Base-by-base conservation (phyloP, 2,888 invertebrate species). In the Lutraria lutraria region DNA sequence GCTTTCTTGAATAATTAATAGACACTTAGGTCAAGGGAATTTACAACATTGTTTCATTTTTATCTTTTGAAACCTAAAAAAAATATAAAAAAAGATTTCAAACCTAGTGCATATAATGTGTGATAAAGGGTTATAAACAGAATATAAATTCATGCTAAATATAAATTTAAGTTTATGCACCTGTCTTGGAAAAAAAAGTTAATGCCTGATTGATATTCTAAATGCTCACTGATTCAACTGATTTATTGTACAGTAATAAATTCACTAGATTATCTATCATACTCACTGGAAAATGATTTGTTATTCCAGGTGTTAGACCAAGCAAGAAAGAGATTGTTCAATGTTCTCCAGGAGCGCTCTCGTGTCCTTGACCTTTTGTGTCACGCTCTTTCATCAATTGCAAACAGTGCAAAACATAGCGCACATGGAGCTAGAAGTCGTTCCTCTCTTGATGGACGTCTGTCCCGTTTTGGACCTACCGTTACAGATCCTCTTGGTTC, bases 291-390 rank as follows among this genome's bases (percentile, higher is more conserved):
- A 43, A 43, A 43, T 4, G 8, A 43, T 4, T 3, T 81, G 1
- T 52, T 31, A 83, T 83, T 86, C 89, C 91, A 96, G 96, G 88
- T 90, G 52, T 92, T 96, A 81, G 96, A 96, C 92, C 92, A 91
- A 31, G 95, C 96, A n/a, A 93, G 96, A 21, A 93, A 94, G 86
- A 93, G 96, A 31, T 92, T 96, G 34, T 94, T 95, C 82, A 95
- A 95, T 85, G 94, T 94, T 19, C 93, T 96, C 21, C 96, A 96
- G 84, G 96, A 96, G 90, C 91, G 96, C 25, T 94, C 95, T 10
- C 94, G 96, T 68, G 96, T 96, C 21, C 93, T 96, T 79, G 96
- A 96, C 92, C 94, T 96, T 15, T 93, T 96, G 72, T 96, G 96
- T 92, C 95, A 95, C 81, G 94, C 96, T 72, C 91, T 95, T 53